Percentiles rank a stretch among this genome's conserved stretches.
Evolutionary conservation across 2,797 vertebrate genomes (phyloP).

Genomic region (Lepus townsendii): DNA sequence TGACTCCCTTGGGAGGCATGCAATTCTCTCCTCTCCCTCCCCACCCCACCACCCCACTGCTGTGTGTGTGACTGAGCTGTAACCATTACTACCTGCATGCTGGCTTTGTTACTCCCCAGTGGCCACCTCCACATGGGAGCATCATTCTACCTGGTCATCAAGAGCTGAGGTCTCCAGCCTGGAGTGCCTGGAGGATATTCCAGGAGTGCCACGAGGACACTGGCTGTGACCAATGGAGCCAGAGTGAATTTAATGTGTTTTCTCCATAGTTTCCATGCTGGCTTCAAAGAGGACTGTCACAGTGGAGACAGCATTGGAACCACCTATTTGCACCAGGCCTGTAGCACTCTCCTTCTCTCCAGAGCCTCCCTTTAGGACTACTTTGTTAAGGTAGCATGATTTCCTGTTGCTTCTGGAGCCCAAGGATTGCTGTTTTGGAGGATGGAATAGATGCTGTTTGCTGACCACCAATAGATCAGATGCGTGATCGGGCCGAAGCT

Average conservation of each 20-base stretch:
- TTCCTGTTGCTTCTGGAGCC: background rate
- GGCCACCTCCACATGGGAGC: background rate
- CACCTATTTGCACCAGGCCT: background rate
- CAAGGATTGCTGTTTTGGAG: background rate
- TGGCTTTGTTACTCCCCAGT: background rate
- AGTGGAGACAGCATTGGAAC: background rate
- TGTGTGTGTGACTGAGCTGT: background rate
- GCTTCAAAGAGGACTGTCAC: background rate
- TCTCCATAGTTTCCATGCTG: background rate
- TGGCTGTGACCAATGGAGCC: background rate
- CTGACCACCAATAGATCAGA: background rate
- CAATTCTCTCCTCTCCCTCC: background rate
- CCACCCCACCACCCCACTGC: background rate
- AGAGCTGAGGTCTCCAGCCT: background rate
- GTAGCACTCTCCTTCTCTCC: background rate
- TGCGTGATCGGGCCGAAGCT: background rate
- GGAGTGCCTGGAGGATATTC: background rate
- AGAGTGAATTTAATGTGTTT: background rate
- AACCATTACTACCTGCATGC: accelerated
- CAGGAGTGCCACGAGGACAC: too few relatives aligned
- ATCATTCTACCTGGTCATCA: background rate
- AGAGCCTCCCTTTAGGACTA: background rate
- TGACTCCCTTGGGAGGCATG: too few relatives aligned
- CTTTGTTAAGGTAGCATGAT: background rate
- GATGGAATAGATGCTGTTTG: background rate